Evolutionary conservation across 1,140 invertebrate genomes (phyloP), one percentile per base, ranked within the genome.

Genomic region (Sminthurides bifidus): DNA sequence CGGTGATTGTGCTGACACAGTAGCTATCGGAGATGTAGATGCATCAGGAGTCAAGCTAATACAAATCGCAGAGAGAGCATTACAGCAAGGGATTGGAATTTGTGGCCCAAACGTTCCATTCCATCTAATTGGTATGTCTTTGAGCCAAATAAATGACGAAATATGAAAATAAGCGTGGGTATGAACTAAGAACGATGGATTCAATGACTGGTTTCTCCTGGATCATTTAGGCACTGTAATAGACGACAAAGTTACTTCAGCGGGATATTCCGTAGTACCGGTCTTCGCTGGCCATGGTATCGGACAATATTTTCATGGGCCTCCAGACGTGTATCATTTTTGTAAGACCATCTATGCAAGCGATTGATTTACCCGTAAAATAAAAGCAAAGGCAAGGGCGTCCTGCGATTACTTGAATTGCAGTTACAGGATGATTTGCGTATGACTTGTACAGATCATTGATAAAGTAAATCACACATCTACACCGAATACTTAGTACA

Each of bases 251-350:
- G n/a, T n/a, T n/a, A n/a, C n/a, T n/a, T n/a, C n/a, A n/a, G n/a
- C n/a, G n/a, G 78, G 80, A 0, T 81, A 80, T 31, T 74, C 73
- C 59, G 80, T 93, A 6, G 72, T 95, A 38, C 83, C 84, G 12
- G 75, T 77, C 33, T 88, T 94, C 69, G 79, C 81, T 63, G 92
- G 92, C 0, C 92, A 97, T 76, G 92, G 92, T 0, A 93, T 97
- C 66, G 91, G 92, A 0, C 71, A 71, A 58, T 90, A 89, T 69
- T 94, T 97, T 69, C 92, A 97, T 73, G 89, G 87, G 4, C 81
- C 83, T 2, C 92, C 92, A 21, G 84, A 92, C 65, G 88, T 97
- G 61, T 81, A 78, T 67, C 89, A 93, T 68, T 69, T 66, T 45
- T 63, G 71, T 69, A 59, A 64, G 56, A n/a, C 38, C 43, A 30